A percentile compares a stretch with the other conserved stretches of the same genome.
These are phyloP conservation scores for Sipha flava DNA, from an alignment of 1,140 invertebrate species.

Conservation along the genomic window DNA sequence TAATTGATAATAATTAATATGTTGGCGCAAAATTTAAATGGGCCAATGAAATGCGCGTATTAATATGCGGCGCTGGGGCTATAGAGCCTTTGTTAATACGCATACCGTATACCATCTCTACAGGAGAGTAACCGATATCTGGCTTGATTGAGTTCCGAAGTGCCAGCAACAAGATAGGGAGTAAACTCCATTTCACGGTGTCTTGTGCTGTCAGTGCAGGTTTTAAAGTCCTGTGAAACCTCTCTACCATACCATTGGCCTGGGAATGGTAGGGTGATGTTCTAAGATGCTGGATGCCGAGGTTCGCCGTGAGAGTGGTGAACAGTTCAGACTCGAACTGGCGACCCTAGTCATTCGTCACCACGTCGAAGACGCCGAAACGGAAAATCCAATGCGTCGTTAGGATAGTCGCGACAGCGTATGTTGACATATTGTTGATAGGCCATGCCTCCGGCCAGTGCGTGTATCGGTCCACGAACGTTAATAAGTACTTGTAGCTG, in stretches of 20 bases:
- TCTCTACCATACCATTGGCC: conserved; percentile 40
- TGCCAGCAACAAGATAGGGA: conserved; percentile 35
- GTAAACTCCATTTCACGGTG: conserved; percentile 33
- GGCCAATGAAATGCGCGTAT: too few relatives aligned
- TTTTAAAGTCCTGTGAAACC: conserved; percentile 44
- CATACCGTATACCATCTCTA: conserved; percentile 42
- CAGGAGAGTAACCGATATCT: conserved; percentile 35
- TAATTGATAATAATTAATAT: too few relatives aligned
- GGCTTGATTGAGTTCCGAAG: conserved; percentile 38
- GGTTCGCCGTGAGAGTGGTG: not conserved
- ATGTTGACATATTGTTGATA: conserved; percentile 39
- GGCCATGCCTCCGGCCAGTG: not conserved
- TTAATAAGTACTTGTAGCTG: not conserved
- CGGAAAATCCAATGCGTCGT: conserved; percentile 41
- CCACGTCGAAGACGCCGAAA: conserved; percentile 41
- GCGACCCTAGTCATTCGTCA: conserved; percentile 44
- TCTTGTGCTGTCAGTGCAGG: conserved; percentile 38
- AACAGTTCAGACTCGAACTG: conserved; percentile 42
- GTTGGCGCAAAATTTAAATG: too few relatives aligned
- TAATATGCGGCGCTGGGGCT: too few relatives aligned
- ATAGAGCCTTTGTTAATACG: too few relatives aligned
- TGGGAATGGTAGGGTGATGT: conserved; percentile 44
- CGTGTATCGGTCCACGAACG: not conserved
- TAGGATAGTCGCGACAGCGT: conserved; percentile 39
- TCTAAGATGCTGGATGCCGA: not conserved